Base-by-base conservation (phyloP, 2,888 invertebrate genomes). In the Galerucella pusilla region DNA sequence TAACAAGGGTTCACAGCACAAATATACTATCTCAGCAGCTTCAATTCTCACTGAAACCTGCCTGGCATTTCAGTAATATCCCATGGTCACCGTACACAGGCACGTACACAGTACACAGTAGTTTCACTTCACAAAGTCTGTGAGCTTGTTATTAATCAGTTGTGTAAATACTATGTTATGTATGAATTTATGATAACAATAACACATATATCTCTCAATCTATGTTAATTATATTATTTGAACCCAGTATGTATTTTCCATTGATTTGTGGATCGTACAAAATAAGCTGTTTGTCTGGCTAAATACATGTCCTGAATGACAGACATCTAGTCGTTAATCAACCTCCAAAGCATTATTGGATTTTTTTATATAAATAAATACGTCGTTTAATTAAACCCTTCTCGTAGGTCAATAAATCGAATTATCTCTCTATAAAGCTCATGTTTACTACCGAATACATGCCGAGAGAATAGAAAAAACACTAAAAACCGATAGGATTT, bases 351-450 rank as follows among this genome's bases (percentile, higher is more conserved):
- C 61, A 7, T 63, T 28, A 28, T 63, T 35, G 14, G 61, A 10
- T 35, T 14, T 61, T 25, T 64, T 64, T n/a, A 42, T 65, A 46
- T 16, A 46, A 16, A 20, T 45, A 46, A 46, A 46, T 16, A 16
- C 9, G 46, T 46, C 46, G 71, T 71, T 67, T 67, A 66, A 72
- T 72, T 72, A 72, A 66, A 60, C 16, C 25, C 66, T 35, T 64
- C 59, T 72, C 72, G 66, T 66, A 59, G 65, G 71, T 66, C 65
- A 71, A 66, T 71, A 71, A 71, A 71, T 16, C 59, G 71, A 59
- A 65, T 71, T 54, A 61, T 52, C 71, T 61, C 42, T 14, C 20
- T 16, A 64, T 66, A 49, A 59, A 66, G 65, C 28, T 49, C 71
- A 63, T 71, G 71, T 71, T 71, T 65, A 71, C 57, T 59, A 28